Percentiles rank a stretch among this genome's conserved stretches.
These are phyloP conservation scores for Chymomyza procnemis DNA, from an alignment of 2,888 invertebrate species.

Conservation along the genomic window DNA sequence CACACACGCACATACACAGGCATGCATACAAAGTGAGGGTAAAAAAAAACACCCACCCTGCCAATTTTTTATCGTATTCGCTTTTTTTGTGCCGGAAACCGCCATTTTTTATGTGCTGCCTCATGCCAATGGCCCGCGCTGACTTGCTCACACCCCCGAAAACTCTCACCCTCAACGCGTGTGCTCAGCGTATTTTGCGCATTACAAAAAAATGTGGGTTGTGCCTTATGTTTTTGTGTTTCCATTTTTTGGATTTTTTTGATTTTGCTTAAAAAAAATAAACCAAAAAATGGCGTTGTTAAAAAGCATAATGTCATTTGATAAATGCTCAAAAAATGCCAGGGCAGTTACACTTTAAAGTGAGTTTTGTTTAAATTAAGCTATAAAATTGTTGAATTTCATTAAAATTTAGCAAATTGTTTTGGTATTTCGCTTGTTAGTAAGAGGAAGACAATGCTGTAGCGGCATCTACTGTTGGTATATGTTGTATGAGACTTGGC, in stretches of 20 bases:
- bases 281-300: not conserved
- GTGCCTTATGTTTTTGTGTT: not conserved
- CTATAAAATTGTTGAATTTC: no score
- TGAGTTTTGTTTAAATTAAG: not conserved
- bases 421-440: no score
- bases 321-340: not conserved
- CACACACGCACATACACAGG: conserved; percentile 8
- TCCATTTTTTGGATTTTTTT: not conserved
- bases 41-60: not conserved
- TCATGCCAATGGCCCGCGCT: conserved; percentile 10
- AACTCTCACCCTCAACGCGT: conserved; percentile 33
- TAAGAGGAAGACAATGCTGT: no score
- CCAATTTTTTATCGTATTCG: conserved; percentile 7
- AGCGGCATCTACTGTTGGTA: no score
- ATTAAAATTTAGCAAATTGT: no score
- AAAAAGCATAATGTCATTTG: not conserved
- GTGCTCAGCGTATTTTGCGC: conserved; percentile 42
- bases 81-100: conserved; percentile 59
- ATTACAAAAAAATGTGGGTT: conserved; percentile 64
- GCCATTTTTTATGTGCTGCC: conserved; percentile 52
- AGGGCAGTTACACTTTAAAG: not conserved
- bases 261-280: not conserved
- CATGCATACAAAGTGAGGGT: not conserved
- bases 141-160: conserved; percentile 24
- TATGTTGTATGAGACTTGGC: no score